Conservation (phyloP, 2,113 vertebrate species). For the Phalacrocorax pelagicus region DNA sequence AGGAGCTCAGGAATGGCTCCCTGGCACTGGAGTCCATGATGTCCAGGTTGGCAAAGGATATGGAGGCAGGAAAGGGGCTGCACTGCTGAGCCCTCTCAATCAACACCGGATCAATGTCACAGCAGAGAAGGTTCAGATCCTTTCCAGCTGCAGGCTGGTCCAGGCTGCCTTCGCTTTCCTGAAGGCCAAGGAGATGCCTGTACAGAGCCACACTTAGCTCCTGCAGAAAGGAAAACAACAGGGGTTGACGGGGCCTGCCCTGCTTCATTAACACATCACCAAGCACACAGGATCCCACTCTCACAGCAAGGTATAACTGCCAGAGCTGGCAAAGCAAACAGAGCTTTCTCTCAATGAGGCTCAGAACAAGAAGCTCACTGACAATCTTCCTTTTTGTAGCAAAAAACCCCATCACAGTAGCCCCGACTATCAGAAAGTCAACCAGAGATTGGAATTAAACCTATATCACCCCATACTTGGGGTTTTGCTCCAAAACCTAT, state of each 20-base stretch:
- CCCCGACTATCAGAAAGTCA: not conserved
- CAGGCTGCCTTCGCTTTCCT: not conserved
- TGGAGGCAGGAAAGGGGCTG: constrained; percentile 80
- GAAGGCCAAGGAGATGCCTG: constrained; percentile 76
- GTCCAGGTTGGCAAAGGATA: constrained; percentile 85
- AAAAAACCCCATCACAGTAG: not conserved
- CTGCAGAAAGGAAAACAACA: constrained; percentile 68
- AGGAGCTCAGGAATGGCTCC: constrained; percentile 65
- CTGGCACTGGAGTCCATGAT: constrained; percentile 75
- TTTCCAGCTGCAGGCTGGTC: not conserved
- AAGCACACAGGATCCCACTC: not conserved
- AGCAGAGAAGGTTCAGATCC: constrained; percentile 83
- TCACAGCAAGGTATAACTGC: not conserved
- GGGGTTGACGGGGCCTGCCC: not conserved
- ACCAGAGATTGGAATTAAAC: not conserved
- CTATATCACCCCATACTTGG: too few relatives aligned
- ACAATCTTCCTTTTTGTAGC: not conserved
- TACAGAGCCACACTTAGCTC: constrained; percentile 89
- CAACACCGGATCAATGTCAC: constrained; percentile 86
- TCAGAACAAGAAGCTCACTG: not conserved
- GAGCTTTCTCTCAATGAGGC: too few relatives aligned
- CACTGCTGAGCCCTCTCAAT: constrained; percentile 78
- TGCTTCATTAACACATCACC: not conserved
- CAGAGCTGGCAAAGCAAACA: not conserved
- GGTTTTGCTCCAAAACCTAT: not conserved